A percentile compares a stretch with the other conserved stretches of the same genome.
These are phyloP conservation scores for Taenaris catops DNA, from an alignment of 2,888 invertebrate genomes.

Conservation along the genomic window DNA sequence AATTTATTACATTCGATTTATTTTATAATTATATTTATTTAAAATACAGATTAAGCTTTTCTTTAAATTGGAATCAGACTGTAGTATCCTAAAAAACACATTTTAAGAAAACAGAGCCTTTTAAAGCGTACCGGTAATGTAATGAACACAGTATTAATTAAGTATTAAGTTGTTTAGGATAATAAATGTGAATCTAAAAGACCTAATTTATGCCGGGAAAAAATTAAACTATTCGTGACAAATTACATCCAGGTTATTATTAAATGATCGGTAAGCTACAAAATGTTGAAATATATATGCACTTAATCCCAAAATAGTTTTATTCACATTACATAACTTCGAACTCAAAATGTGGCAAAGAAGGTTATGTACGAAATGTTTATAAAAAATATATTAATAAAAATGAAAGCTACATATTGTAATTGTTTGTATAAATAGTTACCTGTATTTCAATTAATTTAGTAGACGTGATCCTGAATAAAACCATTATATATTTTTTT, in stretches of 20 bases:
- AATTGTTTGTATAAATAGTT: constrained; percentile 26
- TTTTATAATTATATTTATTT: no score
- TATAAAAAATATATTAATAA: constrained; percentile 16
- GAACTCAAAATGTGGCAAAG: constrained; percentile 32
- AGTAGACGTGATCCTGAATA: constrained; percentile 82
- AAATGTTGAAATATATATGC: background rate
- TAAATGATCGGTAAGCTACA: background rate
- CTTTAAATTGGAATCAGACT: no score
- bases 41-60: no score
- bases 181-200: no score
- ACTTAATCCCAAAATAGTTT: constrained; percentile 39
- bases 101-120: no score
- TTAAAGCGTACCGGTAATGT: no score
- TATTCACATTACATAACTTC: constrained; percentile 43
- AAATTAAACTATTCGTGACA: background rate
- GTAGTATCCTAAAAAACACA: no score
- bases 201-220: constrained; percentile 1
- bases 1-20: no score
- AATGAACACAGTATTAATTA: no score
- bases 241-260: background rate
- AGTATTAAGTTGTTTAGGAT: no score
- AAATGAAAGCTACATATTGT: constrained; percentile 10
- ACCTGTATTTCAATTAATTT: constrained; percentile 83
- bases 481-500: no score
- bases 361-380: constrained; percentile 30